phyloP scores from a whole-genome alignment of 2,113 vertebrate species.

The Pterocles orientalis region DNA sequence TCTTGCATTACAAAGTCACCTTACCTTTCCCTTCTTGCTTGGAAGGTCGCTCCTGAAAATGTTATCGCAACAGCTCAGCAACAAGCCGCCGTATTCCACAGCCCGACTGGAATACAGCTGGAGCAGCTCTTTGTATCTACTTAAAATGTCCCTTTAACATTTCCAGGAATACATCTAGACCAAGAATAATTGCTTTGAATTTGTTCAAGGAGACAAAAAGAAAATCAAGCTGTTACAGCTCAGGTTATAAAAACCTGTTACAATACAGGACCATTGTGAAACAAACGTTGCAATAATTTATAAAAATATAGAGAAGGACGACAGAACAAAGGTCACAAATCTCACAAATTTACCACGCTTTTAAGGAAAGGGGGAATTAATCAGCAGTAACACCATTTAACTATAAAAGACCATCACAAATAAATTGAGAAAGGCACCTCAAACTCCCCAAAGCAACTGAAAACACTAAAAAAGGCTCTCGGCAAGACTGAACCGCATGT shows the following conservation, averaged over 20 bases:
- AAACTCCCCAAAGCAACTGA: neutral
- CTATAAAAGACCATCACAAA: slow-evolving; percentile 22
- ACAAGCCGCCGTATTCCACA: neutral
- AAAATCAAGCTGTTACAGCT: neutral
- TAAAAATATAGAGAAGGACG: neutral
- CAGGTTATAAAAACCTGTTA: neutral
- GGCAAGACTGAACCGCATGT: neutral
- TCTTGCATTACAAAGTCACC: neutral
- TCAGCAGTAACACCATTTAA: slow-evolving; percentile 36
- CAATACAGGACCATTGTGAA: neutral
- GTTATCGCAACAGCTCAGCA: neutral
- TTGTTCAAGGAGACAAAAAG: neutral
- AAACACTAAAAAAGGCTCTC: slow-evolving; percentile 5
- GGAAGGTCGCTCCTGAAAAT: neutral
- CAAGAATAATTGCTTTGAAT: neutral
- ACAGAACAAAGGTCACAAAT: neutral
- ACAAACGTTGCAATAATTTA: neutral
- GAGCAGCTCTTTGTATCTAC: neutral
- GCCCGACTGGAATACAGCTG: neutral
- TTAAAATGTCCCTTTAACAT: neutral
- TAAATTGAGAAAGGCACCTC: slow-evolving; percentile 42
- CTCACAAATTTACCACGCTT: neutral
- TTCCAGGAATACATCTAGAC: neutral
- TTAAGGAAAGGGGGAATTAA: neutral
- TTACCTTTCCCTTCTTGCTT: neutral